Evolutionary conservation across 2,113 vertebrate species (phyloP), one percentile per base, ranked within the genome.

Genomic region (Alosa alosa): DNA sequence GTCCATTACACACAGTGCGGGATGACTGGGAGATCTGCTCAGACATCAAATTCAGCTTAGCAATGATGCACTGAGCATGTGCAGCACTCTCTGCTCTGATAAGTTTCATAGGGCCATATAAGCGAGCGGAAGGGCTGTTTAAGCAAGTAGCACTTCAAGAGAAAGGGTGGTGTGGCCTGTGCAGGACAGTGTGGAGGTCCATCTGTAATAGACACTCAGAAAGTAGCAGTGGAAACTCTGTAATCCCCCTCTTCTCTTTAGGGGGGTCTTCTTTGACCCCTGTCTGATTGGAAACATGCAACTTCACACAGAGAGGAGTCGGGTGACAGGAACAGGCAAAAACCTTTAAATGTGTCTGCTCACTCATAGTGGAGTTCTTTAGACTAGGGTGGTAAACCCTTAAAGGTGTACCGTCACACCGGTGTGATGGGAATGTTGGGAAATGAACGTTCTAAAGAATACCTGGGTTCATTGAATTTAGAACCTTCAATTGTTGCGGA

Each of bases 81-180:
- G 89, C 72, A 89, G 88, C 87, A 89, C 90, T 87, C 91, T 86
- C 90, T 89, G 64, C 87, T 81, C 78, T 41, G 82, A 82, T 88
- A 85, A 57, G 22, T 83, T 47, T 36, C 44, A 50, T 84, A 84
- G 41, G 39, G 83, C 3, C 2, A 10, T 39, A 1, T 78, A 39
- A 36, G 68, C 47, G 25, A 31, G 25, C 13, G 31, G 0, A 31
- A 84, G 41, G 39, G 83, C 3, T 1, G 11, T 18, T 0, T 78
- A 39, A 39, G 72, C 49, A 11, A 36, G 31, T 36, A 41, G 10
- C 72, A 78, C 36, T 17, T 13, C 78, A 52, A 8, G 39, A 75
- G 39, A 83, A 85, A 82, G 84, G 78, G 81, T 75, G 41, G 25
- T 2, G 39, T 17, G 50, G 72, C 13, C 72, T 39, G 72, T 72